Evolutionary conservation across 2,113 vertebrate genomes (phyloP), one percentile per base, ranked within the genome.

Genomic region (Corydoras maculifer): DNA sequence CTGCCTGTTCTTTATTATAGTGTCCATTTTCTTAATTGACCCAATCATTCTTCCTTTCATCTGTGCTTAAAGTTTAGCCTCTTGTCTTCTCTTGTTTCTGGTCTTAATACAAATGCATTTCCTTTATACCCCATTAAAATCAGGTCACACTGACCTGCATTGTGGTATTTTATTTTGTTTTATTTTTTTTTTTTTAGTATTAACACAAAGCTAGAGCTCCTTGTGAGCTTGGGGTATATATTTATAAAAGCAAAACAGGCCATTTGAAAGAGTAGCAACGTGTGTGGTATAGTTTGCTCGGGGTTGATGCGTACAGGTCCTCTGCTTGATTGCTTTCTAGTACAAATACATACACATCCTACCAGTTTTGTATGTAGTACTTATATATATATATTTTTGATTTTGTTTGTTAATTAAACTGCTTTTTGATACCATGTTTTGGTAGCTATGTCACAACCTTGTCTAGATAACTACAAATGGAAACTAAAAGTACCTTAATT

Each of bases 401-500:
- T 77, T 77, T 68, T 68, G 60, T 63, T 57, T 70, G 63, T 81
- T 43, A 70, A 64, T 25, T 65, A 73, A 76, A 65, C 51, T 31
- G 48, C 14, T 29, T 29, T 31, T 61, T 69, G 11, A 67, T 30
- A 58, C 35, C 69, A 51, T 43, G 64, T 70, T 59, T 61, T 48
- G 25, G 62, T 72, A 61, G 65, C 64, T 69, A 48, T 51, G 49
- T 77, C 35, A 43, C 65, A 68, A 62, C 62, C 62, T 69, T 75
- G 62, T 73, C 55, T 75, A 66, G 77, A 43, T 43, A 43, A 43
- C 35, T 79, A 71, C 32, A 77, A 74, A 55, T 77, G 61, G 62
- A 74, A 63, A 77, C 74, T 73, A 58, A 62, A 75, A 76, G 68
- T 15, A 68, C 63, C 51, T 58, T 71, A 74, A 76, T 69, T 78